phyloP scores from a whole-genome alignment of 2,797 vertebrate species.

The Mallotus villosus region DNA sequence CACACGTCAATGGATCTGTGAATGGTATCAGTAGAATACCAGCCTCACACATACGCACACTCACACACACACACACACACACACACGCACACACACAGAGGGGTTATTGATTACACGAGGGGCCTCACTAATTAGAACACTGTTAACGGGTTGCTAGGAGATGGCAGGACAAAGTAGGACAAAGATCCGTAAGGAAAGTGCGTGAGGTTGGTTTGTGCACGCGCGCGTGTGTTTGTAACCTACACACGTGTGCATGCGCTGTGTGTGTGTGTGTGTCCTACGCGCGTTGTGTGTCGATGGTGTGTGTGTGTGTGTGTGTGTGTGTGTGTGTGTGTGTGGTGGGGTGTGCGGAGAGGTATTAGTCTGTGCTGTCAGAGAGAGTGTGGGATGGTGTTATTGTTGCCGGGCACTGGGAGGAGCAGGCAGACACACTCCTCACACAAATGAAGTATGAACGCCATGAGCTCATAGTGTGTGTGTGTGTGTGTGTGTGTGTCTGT shows the following conservation, averaged over 20 bases:
- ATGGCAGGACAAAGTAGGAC: conserved; percentile 10
- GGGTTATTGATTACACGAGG: conserved; percentile 31
- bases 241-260: too few species aligned
- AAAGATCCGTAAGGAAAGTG: neutral
- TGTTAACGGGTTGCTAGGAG: neutral
- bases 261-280: too few species aligned
- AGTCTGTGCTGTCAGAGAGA: conserved; percentile 49
- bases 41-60: too few species aligned
- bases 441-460: conserved; percentile 55
- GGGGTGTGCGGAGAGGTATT: conserved; percentile 32
- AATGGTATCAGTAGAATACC: conserved; percentile 17
- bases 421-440: conserved; percentile 40
- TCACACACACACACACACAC: neutral
- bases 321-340: neutral
- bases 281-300: too few species aligned
- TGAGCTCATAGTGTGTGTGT: too few species aligned
- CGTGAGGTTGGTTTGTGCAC: too few species aligned
- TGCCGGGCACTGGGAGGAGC: conserved; percentile 52
- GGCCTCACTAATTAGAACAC: conserved; percentile 1
- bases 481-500: conserved; percentile 29
- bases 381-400: conserved; percentile 59
- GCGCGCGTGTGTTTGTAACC: neutral
- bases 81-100: conserved; percentile 15
- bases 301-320: too few species aligned
- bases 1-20: neutral